Evolutionary conservation across 2,113 vertebrate species (phyloP).

Genomic region (Hyla sarda): DNA sequence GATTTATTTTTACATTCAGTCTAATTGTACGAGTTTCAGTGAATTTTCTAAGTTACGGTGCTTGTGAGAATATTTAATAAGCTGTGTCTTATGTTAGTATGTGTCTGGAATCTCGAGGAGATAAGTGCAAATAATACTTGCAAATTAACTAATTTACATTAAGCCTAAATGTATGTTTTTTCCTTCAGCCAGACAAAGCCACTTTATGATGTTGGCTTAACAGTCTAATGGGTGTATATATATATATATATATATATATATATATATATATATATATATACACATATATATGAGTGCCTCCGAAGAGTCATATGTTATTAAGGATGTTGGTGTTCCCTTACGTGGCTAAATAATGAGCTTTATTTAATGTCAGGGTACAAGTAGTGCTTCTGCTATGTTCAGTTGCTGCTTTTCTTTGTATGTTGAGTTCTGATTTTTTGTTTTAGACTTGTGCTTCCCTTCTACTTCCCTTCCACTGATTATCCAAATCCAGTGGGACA

Average conservation of each 20-base stretch:
- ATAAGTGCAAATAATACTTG: background rate
- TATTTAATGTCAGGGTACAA: too few species aligned
- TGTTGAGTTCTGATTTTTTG: too few species aligned
- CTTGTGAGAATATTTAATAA: background rate
- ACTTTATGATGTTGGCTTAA: background rate
- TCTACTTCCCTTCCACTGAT: too few species aligned
- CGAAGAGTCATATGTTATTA: background rate
- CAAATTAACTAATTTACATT: background rate
- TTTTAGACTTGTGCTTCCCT: too few species aligned
- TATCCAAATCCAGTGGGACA: too few species aligned
- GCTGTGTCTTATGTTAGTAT: background rate
- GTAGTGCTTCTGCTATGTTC: too few species aligned
- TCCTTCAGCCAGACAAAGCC: background rate
- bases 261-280: too few species aligned
- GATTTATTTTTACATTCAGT: constrained; percentile 1
- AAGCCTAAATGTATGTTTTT: background rate
- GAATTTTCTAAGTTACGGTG: background rate
- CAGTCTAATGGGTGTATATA: background rate
- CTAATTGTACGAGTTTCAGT: background rate
- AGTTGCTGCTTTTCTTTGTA: too few species aligned
- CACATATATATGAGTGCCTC: background rate
- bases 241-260: too few species aligned
- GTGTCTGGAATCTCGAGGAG: background rate
- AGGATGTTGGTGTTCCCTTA: background rate
- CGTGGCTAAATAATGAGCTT: background rate